These are phyloP conservation scores for Idaea biselata DNA, from an alignment of 2,888 invertebrate species.

Conservation along the genomic window DNA sequence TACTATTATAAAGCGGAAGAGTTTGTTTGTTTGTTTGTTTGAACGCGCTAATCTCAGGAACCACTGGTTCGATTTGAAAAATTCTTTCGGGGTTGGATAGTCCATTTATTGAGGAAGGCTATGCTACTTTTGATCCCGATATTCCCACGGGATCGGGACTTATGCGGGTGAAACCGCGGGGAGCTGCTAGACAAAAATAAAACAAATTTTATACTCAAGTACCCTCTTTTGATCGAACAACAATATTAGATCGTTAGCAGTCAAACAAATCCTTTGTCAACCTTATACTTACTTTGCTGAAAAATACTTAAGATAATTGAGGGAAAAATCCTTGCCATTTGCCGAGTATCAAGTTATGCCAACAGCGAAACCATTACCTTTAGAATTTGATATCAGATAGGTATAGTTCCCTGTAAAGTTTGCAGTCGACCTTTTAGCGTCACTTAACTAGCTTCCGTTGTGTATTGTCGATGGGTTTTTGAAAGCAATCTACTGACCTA, in stretches of 20 bases:
- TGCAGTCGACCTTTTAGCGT: slow-evolving; percentile 45
- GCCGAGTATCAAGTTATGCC: neutral
- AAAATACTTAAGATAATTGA: neutral
- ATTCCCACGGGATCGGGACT: no score
- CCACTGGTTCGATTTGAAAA: no score
- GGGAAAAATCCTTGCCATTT: neutral
- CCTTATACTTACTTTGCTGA: neutral
- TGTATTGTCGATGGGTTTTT: slow-evolving; percentile 27
- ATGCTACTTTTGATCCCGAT: no score
- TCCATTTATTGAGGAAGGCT: no score
- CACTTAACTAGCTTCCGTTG: slow-evolving; percentile 52
- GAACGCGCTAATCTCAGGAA: no score
- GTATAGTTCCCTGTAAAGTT: slow-evolving; percentile 32
- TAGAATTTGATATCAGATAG: slow-evolving; percentile 26
- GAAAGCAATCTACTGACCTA: slow-evolving; percentile 13
- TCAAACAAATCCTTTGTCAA: neutral
- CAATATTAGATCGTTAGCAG: neutral
- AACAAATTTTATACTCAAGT: no score
- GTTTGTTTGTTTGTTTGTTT: no score
- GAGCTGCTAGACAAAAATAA: no score
- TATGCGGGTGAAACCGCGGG: no score
- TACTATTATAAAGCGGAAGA: no score
- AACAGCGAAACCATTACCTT: slow-evolving; percentile 15
- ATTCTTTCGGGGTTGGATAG: no score
- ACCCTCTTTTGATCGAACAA: no score